A percentile compares a stretch with the other conserved stretches of the same genome.
These are phyloP conservation scores for Prionailurus viverrinus DNA, from an alignment of 2,113 vertebrate species.

Conservation along the genomic window DNA sequence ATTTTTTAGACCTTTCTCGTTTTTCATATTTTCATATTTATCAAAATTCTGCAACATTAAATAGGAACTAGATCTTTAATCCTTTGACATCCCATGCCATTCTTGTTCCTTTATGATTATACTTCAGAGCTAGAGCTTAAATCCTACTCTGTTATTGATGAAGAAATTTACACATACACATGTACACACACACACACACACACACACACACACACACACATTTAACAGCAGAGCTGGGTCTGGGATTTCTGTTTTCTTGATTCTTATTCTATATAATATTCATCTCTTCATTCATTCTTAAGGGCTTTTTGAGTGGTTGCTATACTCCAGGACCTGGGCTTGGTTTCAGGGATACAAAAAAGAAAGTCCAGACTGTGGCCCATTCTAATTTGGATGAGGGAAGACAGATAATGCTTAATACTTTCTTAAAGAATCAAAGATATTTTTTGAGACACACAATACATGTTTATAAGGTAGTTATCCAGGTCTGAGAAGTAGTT, in stretches of 20 bases:
- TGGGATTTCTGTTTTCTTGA: slow-evolving; percentile 10
- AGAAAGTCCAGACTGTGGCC: background rate
- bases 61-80: background rate
- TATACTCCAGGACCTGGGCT: background rate
- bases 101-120: background rate
- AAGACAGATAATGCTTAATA: background rate
- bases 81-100: background rate
- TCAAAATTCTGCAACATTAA: background rate
- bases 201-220: background rate
- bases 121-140: background rate
- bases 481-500: background rate
- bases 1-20: background rate
- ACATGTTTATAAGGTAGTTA: slow-evolving; percentile 7
- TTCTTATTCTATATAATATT: background rate
- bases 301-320: background rate
- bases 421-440: background rate
- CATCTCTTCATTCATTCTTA: background rate
- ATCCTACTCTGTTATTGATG: background rate
- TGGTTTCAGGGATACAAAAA: background rate
- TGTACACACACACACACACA: background rate
- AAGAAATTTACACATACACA: background rate
- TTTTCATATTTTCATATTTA: background rate
- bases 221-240: background rate
- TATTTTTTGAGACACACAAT: slow-evolving; percentile 31
- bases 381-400: background rate